Evolutionary conservation across 2,888 invertebrate genomes (phyloP).

Genomic region (Adelognathus sp.): DNA sequence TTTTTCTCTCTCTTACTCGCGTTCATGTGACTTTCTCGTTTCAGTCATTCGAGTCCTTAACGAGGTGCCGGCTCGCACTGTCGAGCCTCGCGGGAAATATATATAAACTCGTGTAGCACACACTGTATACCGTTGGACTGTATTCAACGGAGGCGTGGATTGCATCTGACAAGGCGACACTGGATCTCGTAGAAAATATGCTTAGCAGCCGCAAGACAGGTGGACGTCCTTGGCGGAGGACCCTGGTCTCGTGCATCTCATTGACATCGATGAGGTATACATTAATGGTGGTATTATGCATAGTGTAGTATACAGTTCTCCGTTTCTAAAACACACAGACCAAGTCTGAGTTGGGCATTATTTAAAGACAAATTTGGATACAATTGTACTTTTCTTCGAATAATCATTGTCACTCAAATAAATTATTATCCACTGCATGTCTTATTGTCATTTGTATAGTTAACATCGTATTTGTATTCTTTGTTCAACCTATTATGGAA

Average conservation of each 20-base stretch:
- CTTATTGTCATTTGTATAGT: not conserved
- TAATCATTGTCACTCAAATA: not conserved
- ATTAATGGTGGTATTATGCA: not conserved
- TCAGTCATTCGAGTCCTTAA: conserved; percentile 25
- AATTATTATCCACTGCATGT: not conserved
- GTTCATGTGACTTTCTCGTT: conserved; percentile 6
- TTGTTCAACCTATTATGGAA: too few relatives aligned
- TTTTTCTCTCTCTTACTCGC: not conserved
- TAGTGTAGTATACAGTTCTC: not conserved
- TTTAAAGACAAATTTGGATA: not conserved
- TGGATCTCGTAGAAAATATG: conserved; percentile 53
- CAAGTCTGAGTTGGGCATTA: not conserved
- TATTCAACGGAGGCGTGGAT: conserved; percentile 58
- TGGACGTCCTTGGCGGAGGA: conserved; percentile 72
- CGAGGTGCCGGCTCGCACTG: conserved; percentile 20
- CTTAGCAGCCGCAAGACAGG: conserved; percentile 60
- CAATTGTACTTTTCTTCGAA: conserved; percentile 6
- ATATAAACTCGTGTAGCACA: conserved; percentile 11
- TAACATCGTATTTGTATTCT: not conserved
- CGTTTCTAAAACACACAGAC: not conserved
- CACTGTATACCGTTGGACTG: conserved; percentile 41
- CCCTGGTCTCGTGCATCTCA: conserved; percentile 69
- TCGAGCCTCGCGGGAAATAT: not conserved
- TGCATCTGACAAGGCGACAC: conserved; percentile 42
- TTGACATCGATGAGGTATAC: conserved; percentile 68